Conservation (phyloP, 2,113 vertebrate genomes). For the Furnarius figulus region DNA sequence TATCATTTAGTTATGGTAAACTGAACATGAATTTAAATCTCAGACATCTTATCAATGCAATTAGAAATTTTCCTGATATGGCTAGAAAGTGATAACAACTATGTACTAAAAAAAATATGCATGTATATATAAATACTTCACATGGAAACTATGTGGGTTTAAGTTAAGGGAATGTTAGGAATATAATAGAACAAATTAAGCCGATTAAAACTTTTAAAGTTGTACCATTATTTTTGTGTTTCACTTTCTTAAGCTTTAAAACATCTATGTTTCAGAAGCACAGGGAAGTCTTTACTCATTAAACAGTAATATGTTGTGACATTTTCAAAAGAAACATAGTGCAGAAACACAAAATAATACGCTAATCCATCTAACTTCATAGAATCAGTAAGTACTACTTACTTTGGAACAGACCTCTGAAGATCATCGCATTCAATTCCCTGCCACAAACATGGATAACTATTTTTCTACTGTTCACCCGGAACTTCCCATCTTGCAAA, state of each 20-base stretch:
- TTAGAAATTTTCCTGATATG: background rate
- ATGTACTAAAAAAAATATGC: background rate
- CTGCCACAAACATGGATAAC: background rate
- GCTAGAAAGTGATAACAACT: background rate
- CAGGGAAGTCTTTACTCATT: background rate
- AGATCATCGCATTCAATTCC: background rate
- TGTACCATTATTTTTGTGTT: background rate
- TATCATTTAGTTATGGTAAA: background rate
- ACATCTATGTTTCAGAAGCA: background rate
- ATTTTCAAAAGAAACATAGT: background rate
- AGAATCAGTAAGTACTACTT: background rate
- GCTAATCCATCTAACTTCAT: background rate
- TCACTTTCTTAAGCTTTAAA: background rate
- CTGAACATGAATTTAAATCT: background rate
- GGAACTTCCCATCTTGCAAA: background rate
- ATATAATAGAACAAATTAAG: background rate
- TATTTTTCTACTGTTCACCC: background rate
- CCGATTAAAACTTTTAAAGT: background rate
- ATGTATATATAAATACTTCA: background rate
- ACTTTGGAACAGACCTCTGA: background rate
- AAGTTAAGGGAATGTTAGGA: background rate
- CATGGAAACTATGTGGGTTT: background rate
- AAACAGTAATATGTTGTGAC: background rate
- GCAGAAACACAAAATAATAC: background rate
- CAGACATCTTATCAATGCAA: background rate